Conservation (phyloP, 2,797 vertebrate species). For the Enteromius thamalakanensis region DNA sequence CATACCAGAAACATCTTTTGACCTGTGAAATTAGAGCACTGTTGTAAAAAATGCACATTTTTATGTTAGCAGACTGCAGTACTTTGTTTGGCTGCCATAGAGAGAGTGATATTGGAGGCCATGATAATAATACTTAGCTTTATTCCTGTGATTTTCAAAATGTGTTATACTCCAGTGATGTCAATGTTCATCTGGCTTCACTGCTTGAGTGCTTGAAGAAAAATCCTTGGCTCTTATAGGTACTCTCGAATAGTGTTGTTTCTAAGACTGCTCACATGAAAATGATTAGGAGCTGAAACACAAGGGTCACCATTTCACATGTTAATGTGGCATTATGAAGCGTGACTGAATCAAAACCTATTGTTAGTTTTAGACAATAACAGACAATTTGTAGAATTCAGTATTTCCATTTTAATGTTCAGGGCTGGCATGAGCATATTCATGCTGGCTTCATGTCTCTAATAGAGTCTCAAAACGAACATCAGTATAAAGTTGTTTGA, state of each 20-base stretch:
- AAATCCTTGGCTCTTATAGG: slow-evolving; percentile 51
- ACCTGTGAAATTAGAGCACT: not conserved
- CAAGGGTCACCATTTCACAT: slow-evolving; percentile 50
- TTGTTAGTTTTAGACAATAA: slow-evolving; percentile 26
- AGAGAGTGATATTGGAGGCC: not conserved
- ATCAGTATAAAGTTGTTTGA: not conserved
- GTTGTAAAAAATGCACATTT: not conserved
- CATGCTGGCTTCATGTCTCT: not conserved
- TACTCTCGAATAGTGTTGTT: slow-evolving; percentile 51
- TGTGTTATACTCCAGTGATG: not conserved
- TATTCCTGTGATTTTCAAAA: slow-evolving; percentile 6
- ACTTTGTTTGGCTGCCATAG: not conserved
- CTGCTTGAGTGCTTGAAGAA: slow-evolving; percentile 28
- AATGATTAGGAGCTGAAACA: slow-evolving; percentile 70
- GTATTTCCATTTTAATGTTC: not conserved
- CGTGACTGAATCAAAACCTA: slow-evolving; percentile 27
- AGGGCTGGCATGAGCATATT: not conserved
- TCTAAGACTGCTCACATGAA: slow-evolving; percentile 78
- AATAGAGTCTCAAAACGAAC: not conserved
- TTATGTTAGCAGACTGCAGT: not conserved
- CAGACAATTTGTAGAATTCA: not conserved
- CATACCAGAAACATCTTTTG: not conserved
- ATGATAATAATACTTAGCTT: slow-evolving; percentile 2
- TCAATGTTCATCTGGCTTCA: not conserved
- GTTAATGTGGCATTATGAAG: slow-evolving; percentile 52